A percentile compares a stretch with the other conserved stretches of the same genome.
phyloP scores from a whole-genome alignment of 1,140 invertebrate genomes.

The Holcopasites calliopsidis region DNA sequence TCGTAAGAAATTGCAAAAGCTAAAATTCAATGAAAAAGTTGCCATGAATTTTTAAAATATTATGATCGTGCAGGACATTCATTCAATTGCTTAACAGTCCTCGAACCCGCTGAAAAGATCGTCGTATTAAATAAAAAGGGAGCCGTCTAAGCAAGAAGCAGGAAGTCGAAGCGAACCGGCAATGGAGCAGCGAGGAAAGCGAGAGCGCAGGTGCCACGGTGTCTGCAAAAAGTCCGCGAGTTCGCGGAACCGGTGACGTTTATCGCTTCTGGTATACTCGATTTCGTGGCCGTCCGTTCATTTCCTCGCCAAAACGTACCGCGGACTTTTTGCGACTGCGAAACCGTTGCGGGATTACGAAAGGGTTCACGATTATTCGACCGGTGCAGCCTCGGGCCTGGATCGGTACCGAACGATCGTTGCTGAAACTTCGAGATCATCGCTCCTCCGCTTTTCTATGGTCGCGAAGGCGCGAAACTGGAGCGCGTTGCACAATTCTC shows the following conservation, averaged over 20 bases:
- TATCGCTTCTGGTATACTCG: conserved; percentile 25
- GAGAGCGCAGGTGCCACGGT: conserved; percentile 15
- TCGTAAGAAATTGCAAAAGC: no score
- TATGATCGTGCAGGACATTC: no score
- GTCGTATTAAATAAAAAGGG: no score
- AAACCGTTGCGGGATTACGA: conserved; percentile 16
- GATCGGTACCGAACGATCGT: not conserved
- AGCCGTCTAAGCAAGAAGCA: not conserved
- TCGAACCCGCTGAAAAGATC: no score
- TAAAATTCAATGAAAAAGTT: no score
- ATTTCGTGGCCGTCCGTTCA: conserved; percentile 7
- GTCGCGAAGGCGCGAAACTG: conserved; percentile 16
- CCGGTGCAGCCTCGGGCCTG: not conserved
- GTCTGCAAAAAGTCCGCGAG: not conserved
- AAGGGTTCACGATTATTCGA: conserved; percentile 35
- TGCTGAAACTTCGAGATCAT: conserved; percentile 32
- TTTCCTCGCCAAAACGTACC: conserved; percentile 3
- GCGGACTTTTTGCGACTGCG: not conserved
- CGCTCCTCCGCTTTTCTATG: conserved; percentile 14
- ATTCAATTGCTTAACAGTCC: no score
- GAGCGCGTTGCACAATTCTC: conserved; percentile 30
- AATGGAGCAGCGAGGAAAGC: not conserved
- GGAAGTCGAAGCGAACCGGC: not conserved
- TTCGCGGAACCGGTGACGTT: conserved; percentile 17
- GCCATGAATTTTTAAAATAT: no score